Conservation (phyloP, 2,113 vertebrate species). For the Donacobius atricapilla region DNA sequence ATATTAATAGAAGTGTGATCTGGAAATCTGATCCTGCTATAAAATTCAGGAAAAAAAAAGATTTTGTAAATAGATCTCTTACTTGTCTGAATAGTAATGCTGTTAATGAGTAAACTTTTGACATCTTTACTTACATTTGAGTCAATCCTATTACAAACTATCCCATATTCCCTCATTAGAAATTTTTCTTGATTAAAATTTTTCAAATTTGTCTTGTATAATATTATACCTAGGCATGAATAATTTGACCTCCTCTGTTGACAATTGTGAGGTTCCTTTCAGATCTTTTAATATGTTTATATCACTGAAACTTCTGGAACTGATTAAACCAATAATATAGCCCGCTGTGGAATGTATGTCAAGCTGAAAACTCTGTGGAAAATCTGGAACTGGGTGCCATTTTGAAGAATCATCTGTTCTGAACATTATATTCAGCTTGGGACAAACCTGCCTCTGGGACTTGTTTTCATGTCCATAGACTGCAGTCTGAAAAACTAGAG, state of each 20-base stretch:
- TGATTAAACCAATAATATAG: neutral
- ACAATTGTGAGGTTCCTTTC: neutral
- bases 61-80: neutral
- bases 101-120: neutral
- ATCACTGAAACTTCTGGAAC: neutral
- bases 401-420: neutral
- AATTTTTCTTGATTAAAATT: neutral
- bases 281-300: neutral
- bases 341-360: neutral
- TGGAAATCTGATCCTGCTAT: neutral
- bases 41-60: neutral
- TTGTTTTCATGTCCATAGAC: neutral
- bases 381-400: neutral
- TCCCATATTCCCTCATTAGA: neutral
- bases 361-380: neutral
- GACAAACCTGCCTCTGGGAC: neutral
- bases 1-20: neutral
- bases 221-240: neutral
- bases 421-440: neutral
- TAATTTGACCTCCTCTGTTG: neutral
- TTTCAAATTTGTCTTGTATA: neutral
- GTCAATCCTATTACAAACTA: neutral
- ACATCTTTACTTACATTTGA: neutral
- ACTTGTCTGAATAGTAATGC: neutral
- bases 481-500: neutral